Conservation (phyloP, 2,888 invertebrate species). For the Sericinus montela region DNA sequence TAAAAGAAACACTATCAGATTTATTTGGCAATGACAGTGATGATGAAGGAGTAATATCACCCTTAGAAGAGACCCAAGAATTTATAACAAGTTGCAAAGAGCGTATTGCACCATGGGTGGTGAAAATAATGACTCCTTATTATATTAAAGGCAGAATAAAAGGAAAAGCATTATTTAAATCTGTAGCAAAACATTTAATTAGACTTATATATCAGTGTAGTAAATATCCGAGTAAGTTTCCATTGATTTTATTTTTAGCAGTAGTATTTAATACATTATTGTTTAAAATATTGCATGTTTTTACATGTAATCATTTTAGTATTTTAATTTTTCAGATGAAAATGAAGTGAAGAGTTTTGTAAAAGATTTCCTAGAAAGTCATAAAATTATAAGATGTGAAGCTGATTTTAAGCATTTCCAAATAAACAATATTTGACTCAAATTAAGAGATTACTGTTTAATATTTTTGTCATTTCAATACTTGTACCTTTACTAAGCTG, state of each 20-base stretch:
- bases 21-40: slow-evolving; percentile 76
- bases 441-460: no score
- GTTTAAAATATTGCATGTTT: background rate
- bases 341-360: slow-evolving; percentile 74
- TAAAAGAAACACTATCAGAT: slow-evolving; percentile 58
- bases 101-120: slow-evolving; percentile 81
- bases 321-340: slow-evolving; percentile 64
- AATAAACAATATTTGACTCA: slow-evolving; percentile 53
- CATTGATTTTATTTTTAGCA: no score
- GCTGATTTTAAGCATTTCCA: slow-evolving; percentile 67
- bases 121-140: slow-evolving; percentile 80
- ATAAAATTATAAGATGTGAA: slow-evolving; percentile 70
- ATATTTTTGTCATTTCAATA: no score
- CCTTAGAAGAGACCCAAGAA: slow-evolving; percentile 70
- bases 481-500: no score
- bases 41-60: slow-evolving; percentile 73
- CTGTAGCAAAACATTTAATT: slow-evolving; percentile 79
- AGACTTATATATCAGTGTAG: slow-evolving; percentile 77
- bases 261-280: background rate
- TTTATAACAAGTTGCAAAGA: slow-evolving; percentile 77
- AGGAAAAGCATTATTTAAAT: slow-evolving; percentile 80
- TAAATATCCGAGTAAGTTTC: slow-evolving; percentile 74
- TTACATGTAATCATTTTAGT: no score
- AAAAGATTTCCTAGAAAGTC: slow-evolving; percentile 69
- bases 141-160: slow-evolving; percentile 80